Evolutionary conservation across 2,797 vertebrate species (phyloP).

Genomic region (Leucoraja ocellata): DNA sequence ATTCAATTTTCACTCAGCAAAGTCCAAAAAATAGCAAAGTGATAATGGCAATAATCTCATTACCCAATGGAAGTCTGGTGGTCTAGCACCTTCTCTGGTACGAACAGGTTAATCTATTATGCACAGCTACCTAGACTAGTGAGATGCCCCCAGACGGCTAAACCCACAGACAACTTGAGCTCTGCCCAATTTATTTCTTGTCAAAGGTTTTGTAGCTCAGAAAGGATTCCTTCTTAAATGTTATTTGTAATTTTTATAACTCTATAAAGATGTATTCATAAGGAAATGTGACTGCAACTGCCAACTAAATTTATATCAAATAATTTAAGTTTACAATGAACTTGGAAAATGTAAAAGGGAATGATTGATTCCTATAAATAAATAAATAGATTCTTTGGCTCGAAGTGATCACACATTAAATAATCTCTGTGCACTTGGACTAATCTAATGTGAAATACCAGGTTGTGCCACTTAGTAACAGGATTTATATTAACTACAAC

Average conservation of each 20-base stretch:
- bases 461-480: background rate
- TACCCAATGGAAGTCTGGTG: too few species aligned
- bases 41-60: too few species aligned
- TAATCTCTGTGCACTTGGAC: background rate
- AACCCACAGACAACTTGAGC: background rate
- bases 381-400: background rate
- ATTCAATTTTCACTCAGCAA: too few species aligned
- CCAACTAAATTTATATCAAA: background rate
- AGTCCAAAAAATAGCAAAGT: too few species aligned
- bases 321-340: background rate
- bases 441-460: background rate
- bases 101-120: background rate
- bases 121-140: background rate
- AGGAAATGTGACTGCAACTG: constrained; percentile 5
- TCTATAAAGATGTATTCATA: background rate
- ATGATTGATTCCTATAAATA: background rate
- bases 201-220: background rate
- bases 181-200: background rate
- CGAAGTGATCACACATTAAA: background rate
- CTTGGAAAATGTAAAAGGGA: background rate
- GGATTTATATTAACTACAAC: background rate
- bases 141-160: background rate
- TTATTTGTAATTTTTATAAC: constrained; percentile 13
- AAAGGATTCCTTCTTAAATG: constrained; percentile 14
- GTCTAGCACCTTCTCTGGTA: background rate